Base-by-base conservation (phyloP, 1,140 invertebrate species). In the Zaprionus camerounensis region DNA sequence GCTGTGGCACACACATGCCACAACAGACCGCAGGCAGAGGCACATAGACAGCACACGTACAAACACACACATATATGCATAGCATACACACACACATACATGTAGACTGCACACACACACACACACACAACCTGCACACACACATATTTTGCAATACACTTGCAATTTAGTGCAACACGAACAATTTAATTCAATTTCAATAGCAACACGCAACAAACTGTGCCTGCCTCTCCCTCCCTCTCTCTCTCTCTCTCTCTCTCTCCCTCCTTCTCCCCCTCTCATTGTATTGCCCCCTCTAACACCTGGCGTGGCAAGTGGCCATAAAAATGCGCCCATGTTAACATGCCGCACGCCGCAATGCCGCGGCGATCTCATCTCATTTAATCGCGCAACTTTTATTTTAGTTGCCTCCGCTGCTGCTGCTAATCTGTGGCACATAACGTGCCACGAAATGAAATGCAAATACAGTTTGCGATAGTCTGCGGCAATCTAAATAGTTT, bases 121-220 rank as follows among this genome's bases (percentile, higher is more conserved):
- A 51, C 26, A 36, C 12, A 64, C 26, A 57, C 13, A 56, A 17
- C 34, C 44, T n/a, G 24, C 49, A 58, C 34, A 58, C 46, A 67
- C 41, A 53, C 28, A 49, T 22, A 67, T 17, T 7, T 24, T 55
- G 57, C 64, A 58, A 66, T 26, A 17, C 31, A 38, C 26, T 49
- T 70, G 76, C 81, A 87, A 78, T 87, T 83, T 87, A 85, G 67
- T 77, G 84, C 81, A 82, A 79, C 85, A 90, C 78, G 81, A 87
- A 87, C 84, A 87, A 87, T 87, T 87, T 87, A 88, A 87, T 87
- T 87, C 88, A 88, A 87, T 87, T 87, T 87, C 85, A 87, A 87
- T 88, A 87, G 88, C 78, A 85, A 84, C 69, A 68, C 63, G 65
- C 66, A 69, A 9, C 31, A 3, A 34, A 34, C 31, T 11, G 31